A percentile compares a stretch with the other conserved stretches of the same genome.
Evolutionary conservation across 1,140 invertebrate genomes (phyloP).

Genomic region (Diploscapter pachys): DNA sequence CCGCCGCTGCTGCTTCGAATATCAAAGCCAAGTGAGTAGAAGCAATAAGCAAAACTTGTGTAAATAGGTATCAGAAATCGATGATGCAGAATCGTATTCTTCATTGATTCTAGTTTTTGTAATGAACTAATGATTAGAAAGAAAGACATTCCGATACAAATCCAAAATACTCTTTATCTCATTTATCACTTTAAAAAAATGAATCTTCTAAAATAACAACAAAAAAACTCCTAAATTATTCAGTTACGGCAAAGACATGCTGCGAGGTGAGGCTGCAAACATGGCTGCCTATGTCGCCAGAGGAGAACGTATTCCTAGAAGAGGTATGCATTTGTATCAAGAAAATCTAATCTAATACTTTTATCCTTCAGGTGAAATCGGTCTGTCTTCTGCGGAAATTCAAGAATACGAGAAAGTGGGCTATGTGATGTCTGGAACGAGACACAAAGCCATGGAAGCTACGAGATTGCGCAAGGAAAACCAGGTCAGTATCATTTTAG

Average conservation of each 20-base stretch:
- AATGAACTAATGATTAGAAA: background rate
- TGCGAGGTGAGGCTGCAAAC: slow-evolving; percentile 91
- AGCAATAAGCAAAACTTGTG: slow-evolving; percentile 2
- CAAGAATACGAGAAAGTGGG: slow-evolving; percentile 87
- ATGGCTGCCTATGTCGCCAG: slow-evolving; percentile 98
- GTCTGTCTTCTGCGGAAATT: slow-evolving; percentile 92
- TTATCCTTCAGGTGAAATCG: slow-evolving; percentile 79
- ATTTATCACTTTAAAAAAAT: background rate
- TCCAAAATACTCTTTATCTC: background rate
- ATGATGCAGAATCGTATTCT: background rate
- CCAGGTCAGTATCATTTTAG: slow-evolving; percentile 48
- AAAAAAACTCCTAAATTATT: slow-evolving; percentile 26
- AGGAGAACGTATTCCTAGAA: slow-evolving; percentile 94
- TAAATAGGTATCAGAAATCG: slow-evolving; percentile 15
- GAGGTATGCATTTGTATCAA: slow-evolving; percentile 94
- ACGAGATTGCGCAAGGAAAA: slow-evolving; percentile 98
- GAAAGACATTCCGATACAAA: background rate
- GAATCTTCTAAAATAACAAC: background rate
- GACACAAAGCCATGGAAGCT: slow-evolving; percentile 98
- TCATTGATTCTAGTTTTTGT: slow-evolving; percentile 1
- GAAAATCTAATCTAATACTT: slow-evolving; percentile 71
- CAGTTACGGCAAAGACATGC: slow-evolving; percentile 77
- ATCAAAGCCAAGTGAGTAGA: slow-evolving; percentile 10
- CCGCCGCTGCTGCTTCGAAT: background rate
- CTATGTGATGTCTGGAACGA: slow-evolving; percentile 93